Base-by-base conservation (phyloP, 35 echinoderm and acorn worm species). In the Strongylocentrotus purpuratus region DNA sequence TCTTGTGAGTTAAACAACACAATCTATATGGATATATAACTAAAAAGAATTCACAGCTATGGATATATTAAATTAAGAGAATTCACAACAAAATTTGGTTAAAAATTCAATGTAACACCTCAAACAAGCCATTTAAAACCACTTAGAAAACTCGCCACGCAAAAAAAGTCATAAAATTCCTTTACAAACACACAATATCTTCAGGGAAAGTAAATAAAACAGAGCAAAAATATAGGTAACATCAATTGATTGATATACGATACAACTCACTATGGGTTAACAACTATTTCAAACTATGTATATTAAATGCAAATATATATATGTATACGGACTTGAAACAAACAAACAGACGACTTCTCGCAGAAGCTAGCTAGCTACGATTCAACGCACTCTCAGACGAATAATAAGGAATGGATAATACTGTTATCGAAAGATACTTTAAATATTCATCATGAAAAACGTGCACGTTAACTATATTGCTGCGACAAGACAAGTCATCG, bases 381-480 rank as follows among this genome's bases (percentile, higher is more conserved):
- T 78, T 78, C 18, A 28, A 78, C 65, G n/a, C 65, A 22, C 65
- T 22, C 18, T 28, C 20, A 28, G 65, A 78, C 65, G 65, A 78
- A n/a, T 33, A 10, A 89, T 46, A 89, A 15, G 87, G 87, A 89
- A 89, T 89, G 87, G 45, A n/a, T 89, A 89, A 89, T 89, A 89
- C 87, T 89, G 87, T 89, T 89, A 89, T 45, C n/a, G 87, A 89
- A 89, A 89, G 87, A 89, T 45, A 78, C 65, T 78, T 89, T 89
- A 89, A 89, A 89, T 89, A 89, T 35, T 17, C 32, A 33, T 45
- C 33, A 89, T 89, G 45, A 45, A 89, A 59, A 33, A 89, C 45
- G 87, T 46, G 45, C 45, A 89, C 25, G 87, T 46, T 33, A 25
- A 89, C 12, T 46, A 31, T 89, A 89, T 89, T 89, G 87, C 87